Evolutionary conservation across 2,797 vertebrate species (phyloP).

Genomic region (Alca torda): DNA sequence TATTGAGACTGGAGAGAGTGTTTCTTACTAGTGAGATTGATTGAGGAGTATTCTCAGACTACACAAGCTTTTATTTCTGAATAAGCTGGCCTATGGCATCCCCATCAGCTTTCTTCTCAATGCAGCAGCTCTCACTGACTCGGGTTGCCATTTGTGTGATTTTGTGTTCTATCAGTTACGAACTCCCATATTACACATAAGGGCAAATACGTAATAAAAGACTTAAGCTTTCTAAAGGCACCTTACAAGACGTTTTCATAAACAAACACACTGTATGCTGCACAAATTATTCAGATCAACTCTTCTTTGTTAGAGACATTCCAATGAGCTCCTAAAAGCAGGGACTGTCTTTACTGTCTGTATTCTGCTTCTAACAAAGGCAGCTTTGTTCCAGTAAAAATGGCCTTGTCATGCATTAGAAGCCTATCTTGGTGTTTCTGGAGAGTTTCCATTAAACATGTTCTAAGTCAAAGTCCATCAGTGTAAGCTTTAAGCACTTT

Average conservation of each 20-base stretch:
- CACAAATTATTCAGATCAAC: neutral
- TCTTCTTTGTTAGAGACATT: constrained; percentile 26
- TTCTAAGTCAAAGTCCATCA: constrained; percentile 25
- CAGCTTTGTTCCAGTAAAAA: constrained; percentile 68
- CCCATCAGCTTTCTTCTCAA: neutral
- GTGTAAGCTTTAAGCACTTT: neutral
- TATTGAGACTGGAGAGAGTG: neutral
- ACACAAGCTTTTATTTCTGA: neutral
- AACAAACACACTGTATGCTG: neutral
- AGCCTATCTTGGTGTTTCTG: constrained; percentile 41
- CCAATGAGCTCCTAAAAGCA: constrained; percentile 62
- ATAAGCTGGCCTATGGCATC: neutral
- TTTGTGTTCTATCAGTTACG: fast-evolving
- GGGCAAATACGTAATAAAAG: fast-evolving
- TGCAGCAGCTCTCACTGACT: neutral
- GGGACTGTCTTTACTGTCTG: constrained; percentile 23
- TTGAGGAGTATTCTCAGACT: neutral
- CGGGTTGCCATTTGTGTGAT: fast-evolving
- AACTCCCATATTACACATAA: fast-evolving
- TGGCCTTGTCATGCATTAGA: constrained; percentile 23
- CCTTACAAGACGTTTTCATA: neutral
- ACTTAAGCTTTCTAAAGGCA: neutral
- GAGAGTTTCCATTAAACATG: constrained; percentile 26
- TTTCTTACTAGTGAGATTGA: neutral
- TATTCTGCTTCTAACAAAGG: constrained; percentile 62